phyloP scores from a whole-genome alignment of 2,888 invertebrate species.

The Cryptus armator region DNA sequence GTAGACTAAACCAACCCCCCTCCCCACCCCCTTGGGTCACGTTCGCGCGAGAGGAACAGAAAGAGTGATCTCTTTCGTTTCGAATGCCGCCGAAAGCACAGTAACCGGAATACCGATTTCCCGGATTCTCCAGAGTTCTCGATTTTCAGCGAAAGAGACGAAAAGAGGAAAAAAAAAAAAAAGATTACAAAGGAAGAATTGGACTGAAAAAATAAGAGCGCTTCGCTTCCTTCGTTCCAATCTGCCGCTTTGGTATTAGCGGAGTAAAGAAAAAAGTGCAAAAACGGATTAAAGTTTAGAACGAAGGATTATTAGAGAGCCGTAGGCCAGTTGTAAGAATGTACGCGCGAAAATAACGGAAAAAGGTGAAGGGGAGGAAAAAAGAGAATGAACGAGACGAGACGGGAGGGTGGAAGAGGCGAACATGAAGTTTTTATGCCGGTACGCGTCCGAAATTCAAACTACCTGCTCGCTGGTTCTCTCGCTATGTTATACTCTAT shows the following conservation, averaged over 20 bases:
- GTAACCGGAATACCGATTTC: constrained; percentile 34
- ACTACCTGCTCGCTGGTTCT: constrained; percentile 3
- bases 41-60: constrained; percentile 17
- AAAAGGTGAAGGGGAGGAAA: constrained; percentile 14
- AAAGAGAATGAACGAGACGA: constrained; percentile 27
- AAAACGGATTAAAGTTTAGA: neutral
- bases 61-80: constrained; percentile 35
- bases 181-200: neutral
- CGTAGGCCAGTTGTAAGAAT: neutral
- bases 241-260: neutral
- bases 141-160: constrained; percentile 9
- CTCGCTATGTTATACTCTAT: neutral
- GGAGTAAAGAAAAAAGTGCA: constrained; percentile 5
- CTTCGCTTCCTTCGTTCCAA: neutral
- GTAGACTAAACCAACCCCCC: constrained; percentile 69
- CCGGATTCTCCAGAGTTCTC: constrained; percentile 1
- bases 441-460: constrained; percentile 51
- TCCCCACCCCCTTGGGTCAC: constrained; percentile 58
- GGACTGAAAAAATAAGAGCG: neutral
- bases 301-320: neutral
- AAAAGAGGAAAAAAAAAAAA: constrained; percentile 30
- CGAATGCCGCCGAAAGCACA: constrained; percentile 18
- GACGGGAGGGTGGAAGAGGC: neutral
- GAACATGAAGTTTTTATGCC: constrained; percentile 27
- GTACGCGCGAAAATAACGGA: constrained; percentile 34